Evolutionary conservation across 2,888 invertebrate species (phyloP).

Genomic region (Myopa testacea): DNA sequence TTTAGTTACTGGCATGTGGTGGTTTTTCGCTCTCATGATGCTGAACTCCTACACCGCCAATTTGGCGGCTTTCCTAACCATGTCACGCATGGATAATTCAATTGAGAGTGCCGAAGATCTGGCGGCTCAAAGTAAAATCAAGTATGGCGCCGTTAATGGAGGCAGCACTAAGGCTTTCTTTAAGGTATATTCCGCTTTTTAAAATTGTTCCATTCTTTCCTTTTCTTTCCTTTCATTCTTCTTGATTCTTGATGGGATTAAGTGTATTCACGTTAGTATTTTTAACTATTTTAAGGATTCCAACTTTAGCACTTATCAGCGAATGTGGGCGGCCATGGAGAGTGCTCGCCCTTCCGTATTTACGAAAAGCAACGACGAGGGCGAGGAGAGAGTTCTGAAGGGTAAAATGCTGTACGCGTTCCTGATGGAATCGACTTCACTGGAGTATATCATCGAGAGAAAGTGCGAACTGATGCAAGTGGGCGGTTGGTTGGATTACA

Average conservation of each 20-base stretch:
- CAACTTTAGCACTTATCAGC: conserved; percentile 87
- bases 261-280: no score
- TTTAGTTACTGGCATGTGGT: conserved; percentile 90
- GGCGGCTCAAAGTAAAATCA: conserved; percentile 93
- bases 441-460: conserved; percentile 91
- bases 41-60: conserved; percentile 95
- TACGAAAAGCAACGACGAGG: conserved; percentile 84
- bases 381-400: conserved; percentile 84
- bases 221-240: no score
- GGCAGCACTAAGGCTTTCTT: conserved; percentile 95
- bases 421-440: conserved; percentile 94
- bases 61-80: conserved; percentile 92
- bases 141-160: conserved; percentile 90
- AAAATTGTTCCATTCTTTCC: no score
- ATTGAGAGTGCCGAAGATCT: conserved; percentile 93
- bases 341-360: conserved; percentile 86
- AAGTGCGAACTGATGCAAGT: conserved; percentile 88
- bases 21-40: conserved; percentile 93
- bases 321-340: conserved; percentile 95
- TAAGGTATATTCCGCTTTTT: conserved; percentile 71
- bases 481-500: conserved; percentile 85
- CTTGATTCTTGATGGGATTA: neutral
- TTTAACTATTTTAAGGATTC: conserved; percentile 74
- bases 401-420: conserved; percentile 89
- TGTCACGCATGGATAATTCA: conserved; percentile 77